These are phyloP conservation scores for Andrena praecox DNA, from an alignment of 2,888 invertebrate genomes.

Conservation along the genomic window DNA sequence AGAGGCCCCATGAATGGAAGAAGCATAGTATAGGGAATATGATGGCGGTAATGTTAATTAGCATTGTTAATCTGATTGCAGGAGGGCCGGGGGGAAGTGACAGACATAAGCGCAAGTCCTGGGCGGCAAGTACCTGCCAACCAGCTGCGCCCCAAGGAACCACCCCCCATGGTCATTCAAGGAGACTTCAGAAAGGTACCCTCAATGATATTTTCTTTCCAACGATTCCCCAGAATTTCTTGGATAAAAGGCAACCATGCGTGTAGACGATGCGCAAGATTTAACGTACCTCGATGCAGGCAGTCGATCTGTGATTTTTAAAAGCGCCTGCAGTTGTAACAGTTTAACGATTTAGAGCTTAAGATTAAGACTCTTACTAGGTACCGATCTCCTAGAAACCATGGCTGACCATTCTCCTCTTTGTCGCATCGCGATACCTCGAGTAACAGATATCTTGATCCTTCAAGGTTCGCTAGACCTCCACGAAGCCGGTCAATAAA, in stretches of 20 bases:
- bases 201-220: neutral
- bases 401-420: neutral
- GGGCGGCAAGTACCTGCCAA: slow-evolving; percentile 90
- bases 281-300: too few relatives aligned
- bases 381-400: too few relatives aligned
- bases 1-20: neutral
- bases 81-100: slow-evolving; percentile 96
- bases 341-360: too few relatives aligned
- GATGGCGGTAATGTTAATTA: slow-evolving; percentile 9
- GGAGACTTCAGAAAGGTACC: slow-evolving; percentile 96
- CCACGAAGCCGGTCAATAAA: slow-evolving; percentile 5
- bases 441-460: slow-evolving; percentile 4
- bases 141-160: slow-evolving; percentile 87
- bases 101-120: slow-evolving; percentile 96
- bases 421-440: neutral
- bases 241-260: neutral
- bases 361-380: too few relatives aligned
- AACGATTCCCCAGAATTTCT: neutral
- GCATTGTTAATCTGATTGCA: slow-evolving; percentile 82
- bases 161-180: slow-evolving; percentile 93
- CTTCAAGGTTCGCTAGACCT: neutral
- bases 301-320: too few relatives aligned
- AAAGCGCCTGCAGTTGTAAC: too few relatives aligned
- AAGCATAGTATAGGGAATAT: neutral
- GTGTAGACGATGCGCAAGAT: too few relatives aligned